Evolutionary conservation across 1,140 invertebrate species (phyloP).

Genomic region (Bombyx mandarina): DNA sequence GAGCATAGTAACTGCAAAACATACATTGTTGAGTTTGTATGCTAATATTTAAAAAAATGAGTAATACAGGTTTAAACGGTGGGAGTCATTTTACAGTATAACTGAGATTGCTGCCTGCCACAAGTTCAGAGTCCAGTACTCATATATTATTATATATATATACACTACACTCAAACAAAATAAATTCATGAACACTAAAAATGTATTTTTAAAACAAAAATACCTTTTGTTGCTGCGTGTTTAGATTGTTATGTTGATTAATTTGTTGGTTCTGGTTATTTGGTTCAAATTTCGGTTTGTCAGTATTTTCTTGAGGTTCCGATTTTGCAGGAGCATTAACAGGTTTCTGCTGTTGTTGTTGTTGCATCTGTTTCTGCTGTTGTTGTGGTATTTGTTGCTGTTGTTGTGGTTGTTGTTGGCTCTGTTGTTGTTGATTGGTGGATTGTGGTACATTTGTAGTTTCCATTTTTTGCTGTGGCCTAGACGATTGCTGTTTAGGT

Average conservation of each 20-base stretch:
- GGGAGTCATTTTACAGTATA: too few species aligned
- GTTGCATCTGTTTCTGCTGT: constrained; percentile 18
- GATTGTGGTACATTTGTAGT: background rate
- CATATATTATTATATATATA: too few species aligned
- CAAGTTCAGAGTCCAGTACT: too few species aligned
- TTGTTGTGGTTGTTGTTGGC: constrained; percentile 21
- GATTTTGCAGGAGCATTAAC: constrained; percentile 19
- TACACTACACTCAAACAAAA: too few species aligned
- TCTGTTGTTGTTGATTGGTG: constrained; percentile 8
- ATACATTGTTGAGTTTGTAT: too few species aligned
- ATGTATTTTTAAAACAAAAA: background rate
- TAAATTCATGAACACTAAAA: background rate
- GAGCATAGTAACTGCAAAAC: too few species aligned
- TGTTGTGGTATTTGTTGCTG: constrained; percentile 22
- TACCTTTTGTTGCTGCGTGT: constrained; percentile 18
- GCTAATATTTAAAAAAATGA: too few species aligned
- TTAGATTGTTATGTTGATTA: constrained; percentile 25
- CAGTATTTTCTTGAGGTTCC: constrained; percentile 39
- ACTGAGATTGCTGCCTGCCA: too few species aligned
- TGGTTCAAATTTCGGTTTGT: constrained; percentile 34
- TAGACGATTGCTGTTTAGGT: constrained; percentile 11
- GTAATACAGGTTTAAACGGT: too few species aligned
- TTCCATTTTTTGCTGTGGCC: constrained; percentile 12
- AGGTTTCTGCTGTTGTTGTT: constrained; percentile 23
- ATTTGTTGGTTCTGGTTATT: constrained; percentile 31